A percentile compares a stretch with the other conserved stretches of the same genome.
Evolutionary conservation across 2,113 vertebrate genomes (phyloP).

Genomic region (Amphiprion ocellaris): DNA sequence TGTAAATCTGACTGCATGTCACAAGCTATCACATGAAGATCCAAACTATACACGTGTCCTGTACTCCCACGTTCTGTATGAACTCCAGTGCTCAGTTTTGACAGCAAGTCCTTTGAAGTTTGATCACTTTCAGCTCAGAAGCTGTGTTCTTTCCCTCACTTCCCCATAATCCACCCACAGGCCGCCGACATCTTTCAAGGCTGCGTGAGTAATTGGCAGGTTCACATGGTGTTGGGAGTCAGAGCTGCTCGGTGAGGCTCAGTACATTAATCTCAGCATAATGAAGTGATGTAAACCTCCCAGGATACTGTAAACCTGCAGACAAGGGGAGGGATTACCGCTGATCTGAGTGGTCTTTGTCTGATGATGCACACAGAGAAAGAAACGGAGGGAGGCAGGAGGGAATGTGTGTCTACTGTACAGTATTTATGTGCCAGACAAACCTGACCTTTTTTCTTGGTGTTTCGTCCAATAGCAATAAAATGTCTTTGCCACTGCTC

Average conservation of each 20-base stretch:
- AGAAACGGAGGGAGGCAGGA: background rate
- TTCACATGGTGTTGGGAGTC: conserved; percentile 23
- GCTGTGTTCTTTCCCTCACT: conserved; percentile 27
- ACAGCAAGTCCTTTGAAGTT: conserved; percentile 57
- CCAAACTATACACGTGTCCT: conserved; percentile 12
- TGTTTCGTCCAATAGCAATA: conserved; percentile 16
- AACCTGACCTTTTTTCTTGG: conserved; percentile 37
- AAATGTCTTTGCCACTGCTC: conserved; percentile 14
- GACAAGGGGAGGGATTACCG: conserved; percentile 38
- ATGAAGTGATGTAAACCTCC: conserved; percentile 63
- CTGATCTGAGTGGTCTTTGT: conserved; percentile 15
- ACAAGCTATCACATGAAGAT: conserved; percentile 32
- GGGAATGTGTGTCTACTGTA: background rate
- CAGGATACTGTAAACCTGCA: conserved; percentile 48
- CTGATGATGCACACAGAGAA: conserved; percentile 3
- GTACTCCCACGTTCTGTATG: background rate
- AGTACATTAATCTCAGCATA: conserved; percentile 54
- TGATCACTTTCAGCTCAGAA: conserved; percentile 39
- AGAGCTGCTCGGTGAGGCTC: conserved; percentile 39
- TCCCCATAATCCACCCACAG: conserved; percentile 62
- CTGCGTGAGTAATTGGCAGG: conserved; percentile 66
- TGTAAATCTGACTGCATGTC: conserved; percentile 21
- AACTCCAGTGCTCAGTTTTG: background rate
- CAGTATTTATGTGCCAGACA: background rate
- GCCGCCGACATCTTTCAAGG: conserved; percentile 41